Conservation (phyloP, 2,113 vertebrate genomes). For the Conger conger region DNA sequence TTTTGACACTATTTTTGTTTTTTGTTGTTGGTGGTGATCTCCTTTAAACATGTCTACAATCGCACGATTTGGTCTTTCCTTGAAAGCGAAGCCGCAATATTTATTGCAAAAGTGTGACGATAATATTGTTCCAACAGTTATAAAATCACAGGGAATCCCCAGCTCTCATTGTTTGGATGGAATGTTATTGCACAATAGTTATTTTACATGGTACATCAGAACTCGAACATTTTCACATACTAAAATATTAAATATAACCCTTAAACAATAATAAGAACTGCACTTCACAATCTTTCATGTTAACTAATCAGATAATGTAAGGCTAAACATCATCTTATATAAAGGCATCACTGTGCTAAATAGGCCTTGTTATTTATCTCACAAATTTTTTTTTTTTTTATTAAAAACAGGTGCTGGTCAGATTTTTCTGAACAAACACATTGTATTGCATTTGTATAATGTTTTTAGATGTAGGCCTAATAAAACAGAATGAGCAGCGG, state of each 20-base stretch:
- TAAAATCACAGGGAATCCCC: neutral
- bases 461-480: neutral
- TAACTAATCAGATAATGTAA: no score
- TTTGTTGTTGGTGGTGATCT: neutral
- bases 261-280: neutral
- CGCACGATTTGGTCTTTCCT: neutral
- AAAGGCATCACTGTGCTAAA: neutral
- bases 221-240: neutral
- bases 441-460: neutral
- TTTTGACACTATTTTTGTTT: neutral
- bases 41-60: neutral
- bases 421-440: no score
- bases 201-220: no score
- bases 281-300: neutral
- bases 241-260: neutral
- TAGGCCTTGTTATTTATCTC: neutral
- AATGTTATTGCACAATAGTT: no score
- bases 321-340: neutral
- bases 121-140: neutral
- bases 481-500: neutral
- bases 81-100: neutral
- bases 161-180: neutral
- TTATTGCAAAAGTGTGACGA: neutral
- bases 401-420: no score
- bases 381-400: no score